Base-by-base conservation (phyloP, 37 sponge, comb jelly and placozoan genomes). In the Mnemiopsis leidyi region DNA sequence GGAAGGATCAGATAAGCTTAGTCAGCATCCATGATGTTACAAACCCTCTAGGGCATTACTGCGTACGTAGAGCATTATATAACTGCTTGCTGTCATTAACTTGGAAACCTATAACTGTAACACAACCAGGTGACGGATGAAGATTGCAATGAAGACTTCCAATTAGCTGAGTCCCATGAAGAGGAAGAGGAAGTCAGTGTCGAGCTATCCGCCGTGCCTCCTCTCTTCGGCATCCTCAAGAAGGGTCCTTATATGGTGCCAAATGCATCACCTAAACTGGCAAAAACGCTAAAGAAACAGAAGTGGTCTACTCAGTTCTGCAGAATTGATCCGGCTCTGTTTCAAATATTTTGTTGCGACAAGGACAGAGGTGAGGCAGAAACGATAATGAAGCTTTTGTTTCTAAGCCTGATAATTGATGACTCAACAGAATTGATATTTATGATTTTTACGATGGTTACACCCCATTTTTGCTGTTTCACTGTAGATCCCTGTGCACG, bases 281-380 rank as follows among this genome's bases (percentile, higher is more conserved):
- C 75, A 5, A 71, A 71, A 18, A 71, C 75, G 30, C n/a, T 71
- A 18, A 71, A 18, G 30, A 71, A 71, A 25, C 75, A 71, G 75
- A 71, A 71, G 75, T 71, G 75, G 75, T 13, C 75, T 2, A 23
- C 30, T 28, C 75, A 71, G 75, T 71, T 71, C 20, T 71, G 75
- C 75, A 71, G 75, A 18, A 28, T 71, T n/a, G 75, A 71, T 18
- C 75, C 75, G 3, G 75, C 25, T 71, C n/a, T 71, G 25, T 71
- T 71, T 25, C 75, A 71, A 18, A 71, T 71, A 29, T 71, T 71
- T 28, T 71, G 75, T 25, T 71, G 75, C n/a, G 75, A 71, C 20
- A n/a, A 71, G 75, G 75, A n/a, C 30, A 71, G 30, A 71, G 75
- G 75, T 71, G n/a, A 71, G n/a, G n/a, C n/a, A n/a, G n/a, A n/a